phyloP scores from a whole-genome alignment of 1,140 invertebrate species.

The Ostrea denselamellosa region DNA sequence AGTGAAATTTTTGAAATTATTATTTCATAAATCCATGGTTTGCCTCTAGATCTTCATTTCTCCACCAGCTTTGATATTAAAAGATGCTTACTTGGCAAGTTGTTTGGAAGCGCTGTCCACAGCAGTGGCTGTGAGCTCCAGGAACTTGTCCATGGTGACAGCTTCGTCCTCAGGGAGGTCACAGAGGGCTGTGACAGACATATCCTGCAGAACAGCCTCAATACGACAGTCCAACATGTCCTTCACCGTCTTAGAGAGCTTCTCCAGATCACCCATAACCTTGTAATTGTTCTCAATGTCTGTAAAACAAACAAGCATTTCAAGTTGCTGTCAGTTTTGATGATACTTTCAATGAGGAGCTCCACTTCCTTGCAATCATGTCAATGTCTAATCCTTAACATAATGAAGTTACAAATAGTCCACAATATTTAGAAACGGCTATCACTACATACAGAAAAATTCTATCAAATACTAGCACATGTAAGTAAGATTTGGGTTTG shows the following conservation, averaged over 20 bases:
- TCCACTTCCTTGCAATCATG: too few species aligned
- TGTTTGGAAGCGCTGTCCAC: conserved; percentile 71
- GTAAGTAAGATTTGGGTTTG: too few species aligned
- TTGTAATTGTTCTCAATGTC: conserved; percentile 73
- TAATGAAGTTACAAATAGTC: too few species aligned
- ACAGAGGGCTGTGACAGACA: conserved; percentile 90
- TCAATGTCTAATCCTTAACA: too few species aligned
- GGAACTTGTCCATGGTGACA: conserved; percentile 91
- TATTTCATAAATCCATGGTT: too few species aligned
- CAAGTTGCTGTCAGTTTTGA: neutral
- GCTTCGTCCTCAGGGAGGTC: conserved; percentile 88
- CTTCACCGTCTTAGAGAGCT: conserved; percentile 83
- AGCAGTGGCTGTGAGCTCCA: conserved; percentile 84
- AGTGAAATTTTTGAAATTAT: too few species aligned
- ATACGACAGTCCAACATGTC: conserved; percentile 95
- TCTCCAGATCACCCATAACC: conserved; percentile 73
- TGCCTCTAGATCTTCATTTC: neutral
- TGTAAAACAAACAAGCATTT: conserved; percentile 54
- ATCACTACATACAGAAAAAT: too few species aligned
- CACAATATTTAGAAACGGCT: too few species aligned
- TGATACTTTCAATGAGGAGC: neutral
- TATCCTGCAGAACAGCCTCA: conserved; percentile 90
- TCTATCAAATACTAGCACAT: too few species aligned
- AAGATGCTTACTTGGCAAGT: conserved; percentile 66
- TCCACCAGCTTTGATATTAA: neutral